These are phyloP conservation scores for Dromiciops gliroides DNA, from an alignment of 2,113 vertebrate genomes.

Conservation along the genomic window DNA sequence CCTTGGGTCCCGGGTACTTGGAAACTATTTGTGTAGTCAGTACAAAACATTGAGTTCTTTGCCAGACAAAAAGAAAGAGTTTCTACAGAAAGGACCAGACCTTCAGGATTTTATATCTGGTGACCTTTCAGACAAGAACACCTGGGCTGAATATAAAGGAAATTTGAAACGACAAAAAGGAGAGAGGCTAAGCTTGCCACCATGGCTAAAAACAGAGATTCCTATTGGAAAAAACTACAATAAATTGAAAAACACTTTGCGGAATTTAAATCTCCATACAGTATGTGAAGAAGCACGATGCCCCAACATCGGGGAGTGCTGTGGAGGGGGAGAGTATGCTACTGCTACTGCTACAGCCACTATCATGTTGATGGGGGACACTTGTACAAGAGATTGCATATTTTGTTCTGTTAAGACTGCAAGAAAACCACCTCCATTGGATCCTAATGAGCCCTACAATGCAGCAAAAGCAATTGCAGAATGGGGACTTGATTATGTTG, in stretches of 20 bases:
- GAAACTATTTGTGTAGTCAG: slow-evolving; percentile 73
- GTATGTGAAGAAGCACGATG: slow-evolving; percentile 98
- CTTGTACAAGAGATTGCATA: slow-evolving; percentile 96
- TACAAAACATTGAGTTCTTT: slow-evolving; percentile 78
- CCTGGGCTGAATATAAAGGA: too few relatives aligned
- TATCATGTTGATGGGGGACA: slow-evolving; percentile 99
- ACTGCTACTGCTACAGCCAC: slow-evolving; percentile 98
- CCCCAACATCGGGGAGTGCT: slow-evolving; percentile 99
- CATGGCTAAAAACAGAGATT: slow-evolving; percentile 97
- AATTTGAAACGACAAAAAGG: too few relatives aligned
- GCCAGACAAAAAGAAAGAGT: slow-evolving; percentile 80
- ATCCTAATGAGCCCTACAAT: slow-evolving; percentile 92
- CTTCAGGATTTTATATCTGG: slow-evolving; percentile 95
- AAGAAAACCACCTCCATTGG: slow-evolving; percentile 89
- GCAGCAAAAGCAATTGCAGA: slow-evolving; percentile 93
- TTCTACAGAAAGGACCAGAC: slow-evolving; percentile 87
- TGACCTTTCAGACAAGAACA: slow-evolving; percentile 79
- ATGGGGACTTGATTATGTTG: slow-evolving; percentile 99
- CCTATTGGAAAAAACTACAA: slow-evolving; percentile 98
- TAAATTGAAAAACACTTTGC: slow-evolving; percentile 93
- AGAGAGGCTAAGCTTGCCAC: slow-evolving; percentile 92
- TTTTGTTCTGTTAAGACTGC: slow-evolving; percentile 98
- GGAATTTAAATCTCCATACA: slow-evolving; percentile 95
- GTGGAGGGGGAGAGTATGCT: slow-evolving; percentile 95
- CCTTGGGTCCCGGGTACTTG: slow-evolving; percentile 71